phyloP scores from a whole-genome alignment of 2,797 vertebrate species.

The Percopsis omiscomaycus region DNA sequence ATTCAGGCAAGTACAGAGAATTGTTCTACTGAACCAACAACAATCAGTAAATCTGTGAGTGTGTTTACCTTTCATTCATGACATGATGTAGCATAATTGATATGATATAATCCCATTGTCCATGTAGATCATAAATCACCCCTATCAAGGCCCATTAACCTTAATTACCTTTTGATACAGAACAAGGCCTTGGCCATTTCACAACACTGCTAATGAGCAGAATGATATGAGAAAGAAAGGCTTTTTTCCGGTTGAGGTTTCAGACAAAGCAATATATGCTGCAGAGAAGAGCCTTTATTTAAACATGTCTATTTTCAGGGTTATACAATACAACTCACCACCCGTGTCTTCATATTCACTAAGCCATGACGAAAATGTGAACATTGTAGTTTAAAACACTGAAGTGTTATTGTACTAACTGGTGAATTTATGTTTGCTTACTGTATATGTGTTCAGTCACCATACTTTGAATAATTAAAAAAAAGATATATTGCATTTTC shows the following conservation, averaged over 20 bases:
- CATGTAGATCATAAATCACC: conserved; percentile 19
- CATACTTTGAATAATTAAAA: too few species aligned
- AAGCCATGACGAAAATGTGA: too few species aligned
- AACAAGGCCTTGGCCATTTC: conserved; percentile 25
- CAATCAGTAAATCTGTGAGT: background rate
- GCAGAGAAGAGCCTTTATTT: too few species aligned
- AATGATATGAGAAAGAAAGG: conserved; percentile 14
- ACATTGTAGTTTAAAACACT: too few species aligned
- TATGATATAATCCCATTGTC: conserved; percentile 35
- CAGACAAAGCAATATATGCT: background rate
- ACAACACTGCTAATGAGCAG: background rate
- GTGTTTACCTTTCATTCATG: conserved; percentile 18
- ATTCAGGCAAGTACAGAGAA: too few species aligned
- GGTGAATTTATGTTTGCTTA: background rate
- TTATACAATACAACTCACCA: too few species aligned
- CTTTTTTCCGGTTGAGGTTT: background rate
- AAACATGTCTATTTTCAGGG: too few species aligned
- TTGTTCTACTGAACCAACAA: background rate
- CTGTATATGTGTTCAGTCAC: background rate
- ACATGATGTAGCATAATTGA: conserved; percentile 18
- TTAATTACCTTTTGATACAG: conserved; percentile 40
- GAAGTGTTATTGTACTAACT: too few species aligned
- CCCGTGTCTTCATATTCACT: too few species aligned
- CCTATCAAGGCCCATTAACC: conserved; percentile 31
- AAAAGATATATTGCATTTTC: too few species aligned